Percentiles rank a stretch among this genome's conserved stretches.
Conservation (phyloP, 2,797 vertebrate genomes). For the Chiroxiphia lanceolata region DNA sequence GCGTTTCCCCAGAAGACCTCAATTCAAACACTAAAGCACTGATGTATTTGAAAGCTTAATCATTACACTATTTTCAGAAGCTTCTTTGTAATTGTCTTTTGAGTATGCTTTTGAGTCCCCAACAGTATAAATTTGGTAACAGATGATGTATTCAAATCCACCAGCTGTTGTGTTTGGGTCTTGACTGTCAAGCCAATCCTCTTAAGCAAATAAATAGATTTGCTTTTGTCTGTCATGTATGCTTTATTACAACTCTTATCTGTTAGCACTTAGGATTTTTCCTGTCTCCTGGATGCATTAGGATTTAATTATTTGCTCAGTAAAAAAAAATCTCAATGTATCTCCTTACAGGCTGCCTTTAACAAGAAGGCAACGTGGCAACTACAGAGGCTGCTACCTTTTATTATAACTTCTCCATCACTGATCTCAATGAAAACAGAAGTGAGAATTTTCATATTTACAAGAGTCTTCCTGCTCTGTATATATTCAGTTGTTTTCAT, state of each 20-base stretch:
- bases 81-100: background rate
- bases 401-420: background rate
- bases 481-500: conserved; percentile 53
- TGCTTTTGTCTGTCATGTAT: background rate
- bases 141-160: background rate
- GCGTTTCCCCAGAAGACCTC: background rate
- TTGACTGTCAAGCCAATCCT: background rate
- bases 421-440: background rate
- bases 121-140: background rate
- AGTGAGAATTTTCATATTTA: conserved; percentile 11
- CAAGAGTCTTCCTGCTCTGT: conserved; percentile 53
- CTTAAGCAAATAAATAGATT: background rate
- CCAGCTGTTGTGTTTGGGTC: background rate
- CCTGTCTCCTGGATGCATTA: background rate
- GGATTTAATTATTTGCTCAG: background rate
- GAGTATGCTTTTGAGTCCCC: background rate
- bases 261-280: background rate
- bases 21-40: background rate
- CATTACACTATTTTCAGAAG: background rate
- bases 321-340: background rate
- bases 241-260: background rate
- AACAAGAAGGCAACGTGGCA: background rate
- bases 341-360: conserved; percentile 7
- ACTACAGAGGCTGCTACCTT: background rate
- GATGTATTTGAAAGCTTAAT: background rate